Conservation (phyloP, 1,140 invertebrate genomes). For the Panagrolaimus sp. region DNA sequence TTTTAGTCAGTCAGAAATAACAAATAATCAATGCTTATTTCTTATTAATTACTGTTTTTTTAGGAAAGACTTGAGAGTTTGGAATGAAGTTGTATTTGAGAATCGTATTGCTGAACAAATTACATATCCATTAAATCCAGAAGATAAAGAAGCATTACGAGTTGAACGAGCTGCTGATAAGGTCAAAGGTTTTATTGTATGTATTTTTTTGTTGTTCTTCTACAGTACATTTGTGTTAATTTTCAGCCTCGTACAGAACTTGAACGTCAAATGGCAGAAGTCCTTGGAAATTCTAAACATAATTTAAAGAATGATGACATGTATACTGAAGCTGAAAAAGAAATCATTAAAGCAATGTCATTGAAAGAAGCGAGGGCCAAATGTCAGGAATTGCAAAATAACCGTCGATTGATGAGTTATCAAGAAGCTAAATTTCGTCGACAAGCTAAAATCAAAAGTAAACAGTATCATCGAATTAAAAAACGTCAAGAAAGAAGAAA, state of each 20-base stretch:
- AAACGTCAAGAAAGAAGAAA: conserved; percentile 76
- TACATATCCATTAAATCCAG: conserved; percentile 72
- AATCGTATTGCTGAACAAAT: conserved; percentile 74
- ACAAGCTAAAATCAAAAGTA: conserved; percentile 69
- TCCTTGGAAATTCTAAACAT: conserved; percentile 64
- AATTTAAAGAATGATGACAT: conserved; percentile 59
- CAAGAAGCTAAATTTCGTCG: conserved; percentile 65
- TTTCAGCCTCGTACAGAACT: conserved; percentile 65
- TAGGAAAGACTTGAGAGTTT: conserved; percentile 70
- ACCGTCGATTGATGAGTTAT: conserved; percentile 72
- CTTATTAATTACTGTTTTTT: no score
- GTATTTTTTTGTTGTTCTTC: conserved; percentile 17
- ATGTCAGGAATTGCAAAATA: conserved; percentile 66
- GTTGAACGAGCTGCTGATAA: conserved; percentile 64
- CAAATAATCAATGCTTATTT: no score
- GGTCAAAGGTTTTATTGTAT: conserved; percentile 56
- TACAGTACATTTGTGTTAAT: neutral
- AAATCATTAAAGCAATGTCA: conserved; percentile 66
- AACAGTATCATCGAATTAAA: conserved; percentile 71
- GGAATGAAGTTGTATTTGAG: conserved; percentile 76
- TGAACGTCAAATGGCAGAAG: conserved; percentile 64
- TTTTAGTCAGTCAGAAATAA: neutral
- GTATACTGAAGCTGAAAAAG: conserved; percentile 63
- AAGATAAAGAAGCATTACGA: conserved; percentile 58
- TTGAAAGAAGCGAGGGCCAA: conserved; percentile 71